Conservation (phyloP, 2,113 vertebrate genomes). For the Pristiophorus japonicus region DNA sequence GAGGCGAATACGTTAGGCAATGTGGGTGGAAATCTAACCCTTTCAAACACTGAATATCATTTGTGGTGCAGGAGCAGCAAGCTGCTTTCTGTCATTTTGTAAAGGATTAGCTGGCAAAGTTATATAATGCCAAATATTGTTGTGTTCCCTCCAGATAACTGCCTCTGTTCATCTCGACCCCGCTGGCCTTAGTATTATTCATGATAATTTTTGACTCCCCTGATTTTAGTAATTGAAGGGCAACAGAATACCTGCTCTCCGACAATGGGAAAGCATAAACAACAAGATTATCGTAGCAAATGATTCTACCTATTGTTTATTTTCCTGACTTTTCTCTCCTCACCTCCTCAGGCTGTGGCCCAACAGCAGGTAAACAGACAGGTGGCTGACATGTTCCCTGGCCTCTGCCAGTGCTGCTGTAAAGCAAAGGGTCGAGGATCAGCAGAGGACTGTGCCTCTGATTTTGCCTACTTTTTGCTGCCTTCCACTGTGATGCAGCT, state of each 20-base stretch:
- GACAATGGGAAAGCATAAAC: too few relatives aligned
- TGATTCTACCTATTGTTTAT: neutral
- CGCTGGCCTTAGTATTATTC: neutral
- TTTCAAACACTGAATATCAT: conserved; percentile 3
- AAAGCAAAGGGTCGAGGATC: neutral
- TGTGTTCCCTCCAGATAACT: neutral
- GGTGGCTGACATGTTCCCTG: neutral
- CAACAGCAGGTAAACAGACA: neutral
- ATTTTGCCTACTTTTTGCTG: neutral
- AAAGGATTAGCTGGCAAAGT: conserved; percentile 5
- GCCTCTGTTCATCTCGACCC: neutral
- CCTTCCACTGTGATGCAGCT: neutral
- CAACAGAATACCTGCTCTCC: neutral
- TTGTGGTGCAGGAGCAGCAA: neutral
- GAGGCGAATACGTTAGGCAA: neutral
- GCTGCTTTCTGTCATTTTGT: neutral
- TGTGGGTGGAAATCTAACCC: conserved; percentile 26
- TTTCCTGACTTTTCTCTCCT: neutral
- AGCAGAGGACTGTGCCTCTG: neutral
- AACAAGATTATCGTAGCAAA: neutral
- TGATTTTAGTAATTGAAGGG: neutral
- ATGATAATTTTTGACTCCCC: neutral
- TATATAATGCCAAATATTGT: conserved; percentile 1
- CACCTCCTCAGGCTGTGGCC: neutral
- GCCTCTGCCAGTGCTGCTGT: neutral